Evolutionary conservation across 2,797 vertebrate species (phyloP).

Genomic region (Octomys mimax): DNA sequence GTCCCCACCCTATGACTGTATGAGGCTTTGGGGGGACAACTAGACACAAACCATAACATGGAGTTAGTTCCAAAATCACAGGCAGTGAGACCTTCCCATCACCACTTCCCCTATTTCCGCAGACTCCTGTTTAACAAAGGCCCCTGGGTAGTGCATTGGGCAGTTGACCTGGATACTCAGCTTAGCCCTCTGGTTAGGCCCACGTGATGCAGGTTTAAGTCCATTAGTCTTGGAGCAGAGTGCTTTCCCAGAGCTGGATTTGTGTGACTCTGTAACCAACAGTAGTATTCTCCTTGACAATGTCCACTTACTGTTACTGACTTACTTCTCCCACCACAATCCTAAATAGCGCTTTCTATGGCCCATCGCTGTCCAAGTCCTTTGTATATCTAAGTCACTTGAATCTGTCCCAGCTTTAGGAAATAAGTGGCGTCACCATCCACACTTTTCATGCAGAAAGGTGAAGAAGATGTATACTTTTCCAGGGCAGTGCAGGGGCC

Average conservation of each 20-base stretch:
- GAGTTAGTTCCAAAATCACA: slow-evolving; percentile 38
- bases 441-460: not conserved
- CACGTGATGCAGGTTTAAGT: not conserved
- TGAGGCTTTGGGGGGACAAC: too few species aligned
- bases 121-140: slow-evolving; percentile 1
- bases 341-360: not conserved
- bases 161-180: not conserved
- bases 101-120: not conserved
- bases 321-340: not conserved
- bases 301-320: not conserved
- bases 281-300: not conserved
- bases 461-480: not conserved
- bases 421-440: not conserved
- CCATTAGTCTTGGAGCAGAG: not conserved
- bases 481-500: not conserved
- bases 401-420: not conserved
- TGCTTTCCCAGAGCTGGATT: not conserved
- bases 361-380: not conserved
- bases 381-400: not conserved
- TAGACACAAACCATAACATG: too few species aligned
- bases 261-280: not conserved
- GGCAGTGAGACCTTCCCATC: not conserved
- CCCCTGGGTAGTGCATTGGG: not conserved
- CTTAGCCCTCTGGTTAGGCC: not conserved
- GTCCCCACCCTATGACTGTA: too few species aligned